Conservation (phyloP, 1,140 invertebrate genomes). For the Batillaria attramentaria region DNA sequence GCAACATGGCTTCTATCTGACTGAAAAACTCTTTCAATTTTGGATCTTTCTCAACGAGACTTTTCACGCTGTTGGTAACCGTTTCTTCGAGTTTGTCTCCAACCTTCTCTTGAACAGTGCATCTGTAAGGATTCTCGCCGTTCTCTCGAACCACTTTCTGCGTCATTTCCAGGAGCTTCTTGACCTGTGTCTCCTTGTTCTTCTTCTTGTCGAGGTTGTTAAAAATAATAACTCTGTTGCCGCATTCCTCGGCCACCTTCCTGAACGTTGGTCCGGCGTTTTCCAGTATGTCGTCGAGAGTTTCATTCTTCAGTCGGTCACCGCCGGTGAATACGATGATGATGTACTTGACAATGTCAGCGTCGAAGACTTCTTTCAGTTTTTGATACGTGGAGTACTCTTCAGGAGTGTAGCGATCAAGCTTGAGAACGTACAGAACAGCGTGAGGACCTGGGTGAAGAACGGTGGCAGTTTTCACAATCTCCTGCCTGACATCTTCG, state of each 20-base stretch:
- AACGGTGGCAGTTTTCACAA: conserved; percentile 29
- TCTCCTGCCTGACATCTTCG: conserved; percentile 21
- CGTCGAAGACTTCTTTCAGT: conserved; percentile 29
- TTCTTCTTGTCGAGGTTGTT: neutral
- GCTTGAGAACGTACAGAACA: conserved; percentile 22
- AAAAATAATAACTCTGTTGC: conserved; percentile 7
- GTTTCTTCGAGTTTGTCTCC: neutral
- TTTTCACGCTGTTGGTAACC: neutral
- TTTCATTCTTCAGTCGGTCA: conserved; percentile 19
- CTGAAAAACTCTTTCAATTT: neutral
- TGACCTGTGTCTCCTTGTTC: conserved; percentile 12
- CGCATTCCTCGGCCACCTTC: conserved; percentile 5
- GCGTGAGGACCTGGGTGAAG: conserved; percentile 36
- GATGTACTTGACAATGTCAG: conserved; percentile 24
- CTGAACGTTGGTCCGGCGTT: neutral
- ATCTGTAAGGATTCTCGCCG: neutral
- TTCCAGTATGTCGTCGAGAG: neutral
- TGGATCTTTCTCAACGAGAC: neutral
- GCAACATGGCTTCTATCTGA: neutral
- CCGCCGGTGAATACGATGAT: conserved; percentile 34
- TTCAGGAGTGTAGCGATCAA: conserved; percentile 30
- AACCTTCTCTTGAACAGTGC: neutral
- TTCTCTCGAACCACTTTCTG: neutral
- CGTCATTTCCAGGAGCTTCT: neutral
- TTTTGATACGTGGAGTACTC: conserved; percentile 30